Evolutionary conservation across 2,113 vertebrate genomes (phyloP).

Genomic region (Montifringilla adamsi): DNA sequence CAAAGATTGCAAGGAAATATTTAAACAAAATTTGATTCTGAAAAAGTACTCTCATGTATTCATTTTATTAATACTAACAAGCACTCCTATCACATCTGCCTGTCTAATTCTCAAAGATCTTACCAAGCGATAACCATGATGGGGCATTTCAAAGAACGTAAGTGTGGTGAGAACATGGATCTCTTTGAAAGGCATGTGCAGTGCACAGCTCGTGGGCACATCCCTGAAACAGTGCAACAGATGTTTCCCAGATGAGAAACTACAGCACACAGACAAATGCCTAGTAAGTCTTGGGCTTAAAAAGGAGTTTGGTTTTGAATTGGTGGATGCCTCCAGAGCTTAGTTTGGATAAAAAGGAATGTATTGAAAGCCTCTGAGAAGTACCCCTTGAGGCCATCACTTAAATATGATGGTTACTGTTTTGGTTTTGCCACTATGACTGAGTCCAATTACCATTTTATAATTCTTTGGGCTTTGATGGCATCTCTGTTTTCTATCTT

Average conservation of each 20-base stretch:
- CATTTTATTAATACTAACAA: neutral
- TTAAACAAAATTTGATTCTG: neutral
- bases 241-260: neutral
- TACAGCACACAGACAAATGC: neutral
- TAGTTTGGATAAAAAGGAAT: neutral
- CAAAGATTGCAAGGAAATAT: neutral
- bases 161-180: neutral
- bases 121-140: neutral
- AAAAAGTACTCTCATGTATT: neutral
- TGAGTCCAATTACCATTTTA: neutral
- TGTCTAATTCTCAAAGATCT: neutral
- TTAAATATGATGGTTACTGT: neutral
- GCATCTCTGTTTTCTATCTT: neutral
- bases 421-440: neutral
- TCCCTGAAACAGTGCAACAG: neutral
- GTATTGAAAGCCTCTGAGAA: neutral
- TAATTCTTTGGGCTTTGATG: neutral
- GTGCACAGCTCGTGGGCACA: neutral
- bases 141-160: neutral
- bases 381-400: neutral
- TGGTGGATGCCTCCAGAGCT: neutral
- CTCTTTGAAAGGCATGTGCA: neutral
- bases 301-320: neutral
- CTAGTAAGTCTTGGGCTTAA: neutral
- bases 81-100: neutral